phyloP scores from a whole-genome alignment of 2,113 vertebrate genomes.

The Meleagris gallopavo region DNA sequence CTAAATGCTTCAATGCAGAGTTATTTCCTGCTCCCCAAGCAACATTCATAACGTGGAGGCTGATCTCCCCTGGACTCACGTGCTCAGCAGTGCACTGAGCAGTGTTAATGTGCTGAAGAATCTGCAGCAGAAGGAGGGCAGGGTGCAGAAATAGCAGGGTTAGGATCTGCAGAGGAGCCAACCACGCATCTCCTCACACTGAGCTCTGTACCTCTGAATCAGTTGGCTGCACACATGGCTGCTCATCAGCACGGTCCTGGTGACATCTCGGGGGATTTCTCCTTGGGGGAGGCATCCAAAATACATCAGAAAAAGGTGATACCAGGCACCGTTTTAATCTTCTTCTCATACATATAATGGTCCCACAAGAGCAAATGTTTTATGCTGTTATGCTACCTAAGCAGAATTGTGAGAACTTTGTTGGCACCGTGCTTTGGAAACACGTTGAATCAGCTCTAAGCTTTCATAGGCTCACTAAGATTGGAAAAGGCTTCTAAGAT shows the following conservation, averaged over 20 bases:
- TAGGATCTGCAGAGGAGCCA: background rate
- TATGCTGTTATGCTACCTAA: fast-evolving
- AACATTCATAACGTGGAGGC: constrained; percentile 9
- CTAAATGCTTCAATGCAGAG: constrained; percentile 45
- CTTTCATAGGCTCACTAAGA: too few relatives aligned
- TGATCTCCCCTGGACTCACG: background rate
- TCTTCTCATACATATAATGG: fast-evolving
- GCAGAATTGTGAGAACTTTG: fast-evolving
- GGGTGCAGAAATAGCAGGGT: background rate
- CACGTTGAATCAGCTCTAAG: background rate
- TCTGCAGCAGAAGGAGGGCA: background rate
- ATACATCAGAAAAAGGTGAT: background rate
- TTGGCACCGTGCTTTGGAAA: background rate
- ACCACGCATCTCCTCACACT: too few relatives aligned
- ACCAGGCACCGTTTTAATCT: fast-evolving
- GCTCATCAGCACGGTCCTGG: background rate
- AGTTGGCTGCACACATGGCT: background rate
- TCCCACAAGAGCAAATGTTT: background rate
- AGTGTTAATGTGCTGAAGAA: background rate
- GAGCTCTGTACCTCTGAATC: background rate
- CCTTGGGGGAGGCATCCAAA: fast-evolving
- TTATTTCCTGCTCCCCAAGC: constrained; percentile 33
- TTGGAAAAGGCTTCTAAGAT: too few relatives aligned
- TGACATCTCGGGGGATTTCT: background rate
- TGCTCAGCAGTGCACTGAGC: background rate